Base-by-base conservation (phyloP, 2,113 vertebrate species). In the Anoura caudifer region DNA sequence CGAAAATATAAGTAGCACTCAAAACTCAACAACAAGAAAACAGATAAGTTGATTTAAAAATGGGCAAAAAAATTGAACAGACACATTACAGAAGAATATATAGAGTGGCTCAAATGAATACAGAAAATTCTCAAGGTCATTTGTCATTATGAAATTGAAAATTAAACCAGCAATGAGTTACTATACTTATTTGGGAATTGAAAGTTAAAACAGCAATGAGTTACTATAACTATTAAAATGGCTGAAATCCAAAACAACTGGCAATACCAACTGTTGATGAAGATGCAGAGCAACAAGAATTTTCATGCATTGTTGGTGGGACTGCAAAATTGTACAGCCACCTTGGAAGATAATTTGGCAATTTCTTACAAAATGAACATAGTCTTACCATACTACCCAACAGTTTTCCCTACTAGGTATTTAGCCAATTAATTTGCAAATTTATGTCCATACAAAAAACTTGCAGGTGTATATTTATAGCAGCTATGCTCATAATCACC, bases 311-410 rank as follows among this genome's bases (percentile, higher is more conserved):
- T 79, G 22, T 24, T 61, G 41, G 17, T 65, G 6, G 38, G 17
- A 91, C 67, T 61, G 65, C 43, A 67, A 94, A 87, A 65, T 41
- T 19, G 22, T 33, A 41, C 0, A 41, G 22, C 45, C 2, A 26
- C 36, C 47, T 45, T 63, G 63, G 26, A 92, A 94, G 52, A 84
- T 1, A 59, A 43, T 67, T 65, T 73, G n/a, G 7, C 41, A 73
- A 10, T 73, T 67, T 86, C n/a, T 95, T 89, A 67, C 15, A 88
- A 88, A 96, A 81, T 84, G 81, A 84, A 76, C 41, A 50, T 4
- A 72, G 52, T 87, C 24, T 90, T 81, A 63, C 20, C 56, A 63
- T 73, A 91, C 38, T 63, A 81, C 75, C 54, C 24, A 22, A 52
- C 33, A 59, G 92, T 33, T 56, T 56, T 8, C 13, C 43, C 33